A percentile compares a stretch with the other conserved stretches of the same genome.
phyloP scores from a whole-genome alignment of 2,797 vertebrate genomes.

The Lacerta agilis region DNA sequence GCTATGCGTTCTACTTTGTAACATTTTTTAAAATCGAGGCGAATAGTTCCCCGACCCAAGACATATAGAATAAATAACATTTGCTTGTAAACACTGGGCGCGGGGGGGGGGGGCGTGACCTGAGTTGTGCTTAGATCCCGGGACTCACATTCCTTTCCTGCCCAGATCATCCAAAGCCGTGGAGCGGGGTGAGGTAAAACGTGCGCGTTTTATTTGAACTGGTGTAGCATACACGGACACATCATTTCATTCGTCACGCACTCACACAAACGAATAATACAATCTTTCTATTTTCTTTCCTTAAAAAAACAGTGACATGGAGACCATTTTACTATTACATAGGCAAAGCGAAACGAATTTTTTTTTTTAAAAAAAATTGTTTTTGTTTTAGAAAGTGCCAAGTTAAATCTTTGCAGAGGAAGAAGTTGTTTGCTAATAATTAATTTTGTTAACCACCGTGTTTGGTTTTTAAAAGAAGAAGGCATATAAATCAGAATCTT shows the following conservation, averaged over 20 bases:
- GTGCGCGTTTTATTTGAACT: constrained; percentile 94
- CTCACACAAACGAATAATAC: constrained; percentile 55
- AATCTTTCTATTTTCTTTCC: constrained; percentile 41
- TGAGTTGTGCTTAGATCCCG: background rate
- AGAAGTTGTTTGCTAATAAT: constrained; percentile 4
- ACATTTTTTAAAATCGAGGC: background rate
- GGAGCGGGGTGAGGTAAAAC: constrained; percentile 84
- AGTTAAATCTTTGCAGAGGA: constrained; percentile 56
- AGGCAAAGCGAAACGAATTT: constrained; percentile 47
- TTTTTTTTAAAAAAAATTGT: constrained; percentile 3
- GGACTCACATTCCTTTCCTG: background rate
- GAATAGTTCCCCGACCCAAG: background rate
- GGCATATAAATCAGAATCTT: constrained; percentile 44
- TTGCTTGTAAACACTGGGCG: background rate
- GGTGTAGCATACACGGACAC: constrained; percentile 91
- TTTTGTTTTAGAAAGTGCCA: constrained; percentile 75
- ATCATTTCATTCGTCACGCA: constrained; percentile 72
- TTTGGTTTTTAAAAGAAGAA: background rate
- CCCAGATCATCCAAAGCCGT: constrained; percentile 40
- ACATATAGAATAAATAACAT: background rate
- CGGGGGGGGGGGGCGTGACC: background rate
- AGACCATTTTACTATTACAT: constrained; percentile 56
- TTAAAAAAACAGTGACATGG: background rate
- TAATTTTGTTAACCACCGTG: constrained; percentile 15
- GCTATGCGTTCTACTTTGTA: background rate